Percentiles rank a stretch among this genome's conserved stretches.
phyloP scores from a whole-genome alignment of 2,797 vertebrate species.

The Tympanoctomys barrerae region DNA sequence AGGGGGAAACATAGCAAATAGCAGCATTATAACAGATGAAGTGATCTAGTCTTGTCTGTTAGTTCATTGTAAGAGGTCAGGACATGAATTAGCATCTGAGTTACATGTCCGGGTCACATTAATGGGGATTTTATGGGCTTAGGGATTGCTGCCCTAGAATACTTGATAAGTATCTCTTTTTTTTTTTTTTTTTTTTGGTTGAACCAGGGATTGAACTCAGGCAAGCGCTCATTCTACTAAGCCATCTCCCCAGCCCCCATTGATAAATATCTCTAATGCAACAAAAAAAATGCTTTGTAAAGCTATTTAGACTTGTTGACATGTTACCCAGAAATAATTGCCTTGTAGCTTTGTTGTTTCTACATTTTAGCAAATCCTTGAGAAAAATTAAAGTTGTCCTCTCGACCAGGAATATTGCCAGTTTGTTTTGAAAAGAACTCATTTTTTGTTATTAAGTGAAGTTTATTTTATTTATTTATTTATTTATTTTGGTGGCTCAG shows the following conservation, averaged over 20 bases:
- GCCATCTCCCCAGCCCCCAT: too few species aligned
- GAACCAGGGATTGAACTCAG: too few species aligned
- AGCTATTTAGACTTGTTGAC: background rate
- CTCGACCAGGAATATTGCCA: background rate
- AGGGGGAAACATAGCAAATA: background rate
- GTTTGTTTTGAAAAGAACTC: conserved; percentile 55
- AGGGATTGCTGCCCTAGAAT: background rate
- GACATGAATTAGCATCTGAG: background rate
- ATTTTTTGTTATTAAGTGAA: conserved; percentile 22
- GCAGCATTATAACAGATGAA: background rate
- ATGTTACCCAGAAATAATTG: conserved; percentile 2
- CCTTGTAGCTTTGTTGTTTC: background rate
- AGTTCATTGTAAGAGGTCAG: background rate
- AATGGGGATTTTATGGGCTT: background rate
- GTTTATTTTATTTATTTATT: too few species aligned
- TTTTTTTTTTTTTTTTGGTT: too few species aligned
- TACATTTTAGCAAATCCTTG: conserved; percentile 4
- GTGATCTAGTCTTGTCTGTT: background rate
- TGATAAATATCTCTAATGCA: background rate
- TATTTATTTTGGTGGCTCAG: too few species aligned
- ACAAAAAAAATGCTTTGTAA: background rate
- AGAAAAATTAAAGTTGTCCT: conserved; percentile 40
- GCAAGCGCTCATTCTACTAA: too few species aligned
- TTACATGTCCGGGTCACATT: background rate
- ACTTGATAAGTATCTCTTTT: background rate